Percentiles rank a stretch among this genome's conserved stretches.
These are phyloP conservation scores for Schizopygopsis malacanthus DNA, from an alignment of 2,797 vertebrate species.

Conservation along the genomic window DNA sequence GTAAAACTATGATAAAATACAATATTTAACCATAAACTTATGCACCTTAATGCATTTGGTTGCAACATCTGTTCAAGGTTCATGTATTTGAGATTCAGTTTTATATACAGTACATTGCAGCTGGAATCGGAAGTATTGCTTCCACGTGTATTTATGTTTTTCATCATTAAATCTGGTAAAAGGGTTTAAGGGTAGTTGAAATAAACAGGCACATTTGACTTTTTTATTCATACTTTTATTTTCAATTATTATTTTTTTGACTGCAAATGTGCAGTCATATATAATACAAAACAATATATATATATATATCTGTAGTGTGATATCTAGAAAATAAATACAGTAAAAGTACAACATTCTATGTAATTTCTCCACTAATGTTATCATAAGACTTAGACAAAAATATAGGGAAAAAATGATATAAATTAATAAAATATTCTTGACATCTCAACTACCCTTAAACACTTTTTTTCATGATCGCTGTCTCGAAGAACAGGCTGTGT, in stretches of 20 bases:
- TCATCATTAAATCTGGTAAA: background rate
- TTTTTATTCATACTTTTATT: background rate
- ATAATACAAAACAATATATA: background rate
- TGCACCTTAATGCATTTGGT: slow-evolving; percentile 26
- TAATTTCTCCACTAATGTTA: background rate
- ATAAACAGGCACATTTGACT: background rate
- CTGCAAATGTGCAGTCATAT: background rate
- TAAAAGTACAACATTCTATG: background rate
- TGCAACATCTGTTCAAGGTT: slow-evolving; percentile 7
- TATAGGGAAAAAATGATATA: no score
- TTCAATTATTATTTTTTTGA: background rate
- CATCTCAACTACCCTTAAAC: slow-evolving; percentile 5
- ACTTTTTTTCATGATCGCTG: background rate
- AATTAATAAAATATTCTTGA: background rate
- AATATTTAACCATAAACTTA: slow-evolving; percentile 38
- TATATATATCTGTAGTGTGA: background rate
- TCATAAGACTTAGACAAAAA: background rate
- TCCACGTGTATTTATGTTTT: background rate
- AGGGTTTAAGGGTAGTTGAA: slow-evolving; percentile 21
- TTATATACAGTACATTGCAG: background rate
- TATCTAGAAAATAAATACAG: background rate
- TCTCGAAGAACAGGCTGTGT: background rate
- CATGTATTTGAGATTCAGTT: background rate
- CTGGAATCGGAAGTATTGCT: background rate
- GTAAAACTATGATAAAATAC: slow-evolving; percentile 19